A percentile compares a stretch with the other conserved stretches of the same genome.
phyloP scores from a whole-genome alignment of 2,113 vertebrate species.

The Paracanthobrama guichenoti region DNA sequence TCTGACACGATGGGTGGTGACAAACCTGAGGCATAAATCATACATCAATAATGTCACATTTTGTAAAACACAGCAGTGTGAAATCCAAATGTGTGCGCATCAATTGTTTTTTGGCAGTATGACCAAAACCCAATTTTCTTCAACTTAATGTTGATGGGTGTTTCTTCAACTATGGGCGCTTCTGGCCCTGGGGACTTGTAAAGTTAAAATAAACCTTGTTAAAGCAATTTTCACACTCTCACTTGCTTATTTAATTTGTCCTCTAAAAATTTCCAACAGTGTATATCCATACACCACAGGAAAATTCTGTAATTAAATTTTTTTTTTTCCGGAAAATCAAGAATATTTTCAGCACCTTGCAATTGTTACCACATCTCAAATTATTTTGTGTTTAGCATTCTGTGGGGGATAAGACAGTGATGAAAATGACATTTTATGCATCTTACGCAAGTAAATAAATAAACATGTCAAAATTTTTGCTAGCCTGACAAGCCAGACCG shows the following conservation, averaged over 20 bases:
- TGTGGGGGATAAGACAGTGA: too few species aligned
- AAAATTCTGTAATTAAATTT: too few species aligned
- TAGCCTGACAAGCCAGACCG: too few species aligned
- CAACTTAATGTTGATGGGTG: background rate
- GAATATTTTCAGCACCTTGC: too few species aligned
- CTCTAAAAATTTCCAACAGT: background rate
- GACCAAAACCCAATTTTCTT: background rate
- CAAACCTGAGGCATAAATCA: conserved; percentile 79
- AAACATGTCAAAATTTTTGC: too few species aligned
- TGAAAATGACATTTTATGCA: background rate
- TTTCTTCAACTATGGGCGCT: background rate
- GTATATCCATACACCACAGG: too few species aligned
- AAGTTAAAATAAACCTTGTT: background rate
- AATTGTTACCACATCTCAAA: too few species aligned
- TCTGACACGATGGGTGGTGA: conserved; percentile 84
- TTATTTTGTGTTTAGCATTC: too few species aligned
- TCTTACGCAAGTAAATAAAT: too few species aligned
- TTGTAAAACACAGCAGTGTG: background rate
- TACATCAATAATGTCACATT: background rate
- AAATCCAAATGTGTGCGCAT: background rate
- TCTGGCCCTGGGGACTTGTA: background rate
- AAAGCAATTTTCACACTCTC: background rate
- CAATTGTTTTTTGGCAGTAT: background rate
- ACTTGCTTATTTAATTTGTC: background rate
- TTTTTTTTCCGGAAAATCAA: too few species aligned